Evolutionary conservation across 2,888 invertebrate genomes (phyloP).

Genomic region (Meteorus cinctellus): DNA sequence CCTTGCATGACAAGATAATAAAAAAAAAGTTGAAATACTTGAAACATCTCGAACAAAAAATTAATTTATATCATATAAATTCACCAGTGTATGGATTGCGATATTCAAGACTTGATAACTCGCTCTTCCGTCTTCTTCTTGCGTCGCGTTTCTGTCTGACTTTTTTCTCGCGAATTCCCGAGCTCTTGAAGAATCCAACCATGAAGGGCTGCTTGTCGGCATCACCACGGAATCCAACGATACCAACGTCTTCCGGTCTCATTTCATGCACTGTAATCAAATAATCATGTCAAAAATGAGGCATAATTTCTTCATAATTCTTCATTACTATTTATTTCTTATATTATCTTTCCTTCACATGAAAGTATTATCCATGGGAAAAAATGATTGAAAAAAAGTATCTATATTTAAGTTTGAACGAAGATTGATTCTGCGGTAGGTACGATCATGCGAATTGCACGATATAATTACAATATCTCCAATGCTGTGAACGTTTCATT

Average conservation of each 20-base stretch:
- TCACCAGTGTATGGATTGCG: slow-evolving; percentile 77
- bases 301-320: slow-evolving; percentile 26
- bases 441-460: slow-evolving; percentile 23
- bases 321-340: neutral
- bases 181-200: slow-evolving; percentile 89
- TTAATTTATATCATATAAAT: slow-evolving; percentile 24
- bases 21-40: neutral
- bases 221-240: slow-evolving; percentile 84
- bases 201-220: slow-evolving; percentile 93
- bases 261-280: slow-evolving; percentile 81
- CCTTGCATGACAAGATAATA: neutral
- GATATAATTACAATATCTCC: slow-evolving; percentile 34
- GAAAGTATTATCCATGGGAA: neutral
- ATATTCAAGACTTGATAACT: slow-evolving; percentile 72
- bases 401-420: neutral
- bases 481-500: slow-evolving; percentile 55
- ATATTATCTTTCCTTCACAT: neutral
- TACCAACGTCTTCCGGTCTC: slow-evolving; percentile 88
- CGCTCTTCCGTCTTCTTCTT: slow-evolving; percentile 76
- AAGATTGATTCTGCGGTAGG: slow-evolving; percentile 2
- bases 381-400: neutral
- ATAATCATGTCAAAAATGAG: slow-evolving; percentile 47
- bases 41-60: slow-evolving; percentile 12
- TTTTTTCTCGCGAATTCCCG: slow-evolving; percentile 76
- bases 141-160: slow-evolving; percentile 77